phyloP scores from a whole-genome alignment of 92 coral and sea anemone genomes.

The Actinostola sp. region DNA sequence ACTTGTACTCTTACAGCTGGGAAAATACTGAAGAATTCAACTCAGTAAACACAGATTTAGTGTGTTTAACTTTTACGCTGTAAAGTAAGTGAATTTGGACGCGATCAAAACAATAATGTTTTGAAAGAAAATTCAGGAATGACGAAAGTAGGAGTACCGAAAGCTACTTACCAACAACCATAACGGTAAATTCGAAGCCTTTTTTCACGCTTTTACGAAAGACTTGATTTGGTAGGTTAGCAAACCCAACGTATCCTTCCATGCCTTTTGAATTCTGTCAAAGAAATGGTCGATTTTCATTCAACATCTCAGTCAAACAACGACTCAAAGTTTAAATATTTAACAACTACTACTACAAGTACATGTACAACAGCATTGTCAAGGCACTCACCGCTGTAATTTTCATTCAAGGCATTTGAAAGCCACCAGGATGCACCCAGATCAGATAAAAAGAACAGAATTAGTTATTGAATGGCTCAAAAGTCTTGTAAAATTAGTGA shows the following conservation, averaged over 20 bases:
- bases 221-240: slow-evolving; percentile 99
- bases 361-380: neutral
- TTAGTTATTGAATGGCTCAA: neutral
- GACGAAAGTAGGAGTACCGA: slow-evolving; percentile 5
- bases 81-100: neutral
- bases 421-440: slow-evolving; percentile 11
- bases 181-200: slow-evolving; percentile 98
- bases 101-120: slow-evolving; percentile 23
- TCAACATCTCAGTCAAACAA: slow-evolving; percentile 18
- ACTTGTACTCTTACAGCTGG: no score
- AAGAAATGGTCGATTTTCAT: slow-evolving; percentile 15
- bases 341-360: slow-evolving; percentile 14
- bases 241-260: slow-evolving; percentile 99
- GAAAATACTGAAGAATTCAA: slow-evolving; percentile 2
- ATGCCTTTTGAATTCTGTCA: slow-evolving; percentile 92
- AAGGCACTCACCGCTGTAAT: slow-evolving; percentile 46
- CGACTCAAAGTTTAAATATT: slow-evolving; percentile 25
- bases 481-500: neutral
- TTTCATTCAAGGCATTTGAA: slow-evolving; percentile 7
- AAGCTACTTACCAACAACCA: slow-evolving; percentile 95
- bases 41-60: slow-evolving; percentile 7
- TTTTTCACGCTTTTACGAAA: slow-evolving; percentile 98
- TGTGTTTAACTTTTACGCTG: slow-evolving; percentile 4
- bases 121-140: slow-evolving; percentile 12
- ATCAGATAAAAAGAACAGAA: neutral